Base-by-base conservation (phyloP, 64 coral and sea anemone genomes). In the Stylophora pistillata region DNA sequence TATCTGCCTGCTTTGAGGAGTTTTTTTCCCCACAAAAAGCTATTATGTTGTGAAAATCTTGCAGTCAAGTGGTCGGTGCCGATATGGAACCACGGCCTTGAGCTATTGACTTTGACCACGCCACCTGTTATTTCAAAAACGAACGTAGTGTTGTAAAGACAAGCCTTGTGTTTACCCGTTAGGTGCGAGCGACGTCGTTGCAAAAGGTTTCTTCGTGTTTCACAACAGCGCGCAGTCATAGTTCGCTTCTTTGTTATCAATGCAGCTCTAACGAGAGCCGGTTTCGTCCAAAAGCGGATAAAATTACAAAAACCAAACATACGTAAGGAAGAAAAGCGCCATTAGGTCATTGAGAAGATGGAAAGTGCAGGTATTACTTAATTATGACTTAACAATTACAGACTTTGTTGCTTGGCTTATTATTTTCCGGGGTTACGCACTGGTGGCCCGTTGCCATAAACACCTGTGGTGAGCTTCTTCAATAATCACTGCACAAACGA, bases 381-480 rank as follows among this genome's bases (percentile, higher is more conserved):
- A 97, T 90, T 90, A 97, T 97, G 95, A 97, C 95, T 97, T 97
- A 91, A 97, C 90, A 86, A 90, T 97, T 82, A 90, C 75, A 86
- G 82, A 87, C 91, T 82, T 71, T 86, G 68, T 90, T 90, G 91
- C 92, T 89, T 90, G 60, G 87, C 78, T 91, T 90, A 93, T 90
- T 93, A 93, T 89, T 93, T 86, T 88, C 62, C 79, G 71, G 76
- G 70, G 57, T 58, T 75, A 68, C 58, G 87, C 74, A 97, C 91
- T 88, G 93, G 82, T 90, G 89, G 80, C 29, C 68, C 47, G 34
- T 72, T 66, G 74, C 79, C 74, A 87, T 25, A 87, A 92, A 56
- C 82, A 97, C 95, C 95, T 93, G 95, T 90, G 63, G 17, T n/a
- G 0, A 37, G 63, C 28, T 29, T 78, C 71, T 90, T 77, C 56